Percentiles rank a stretch among this genome's conserved stretches.
Evolutionary conservation across 2,888 invertebrate genomes (phyloP).

Genomic region (Hirtodrosophila cameraria): DNA sequence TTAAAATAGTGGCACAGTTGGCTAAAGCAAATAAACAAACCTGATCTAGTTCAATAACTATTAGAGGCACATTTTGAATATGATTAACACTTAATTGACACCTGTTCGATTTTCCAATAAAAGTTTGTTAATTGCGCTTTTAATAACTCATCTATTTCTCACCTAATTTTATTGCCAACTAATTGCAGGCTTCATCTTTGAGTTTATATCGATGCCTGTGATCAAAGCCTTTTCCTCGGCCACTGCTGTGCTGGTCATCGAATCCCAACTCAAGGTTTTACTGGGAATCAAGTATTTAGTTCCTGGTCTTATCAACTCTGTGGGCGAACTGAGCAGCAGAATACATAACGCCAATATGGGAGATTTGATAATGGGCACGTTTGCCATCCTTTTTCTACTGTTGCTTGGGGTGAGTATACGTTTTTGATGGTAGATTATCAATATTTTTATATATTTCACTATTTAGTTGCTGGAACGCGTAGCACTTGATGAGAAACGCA

Average conservation of each 20-base stretch:
- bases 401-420: slow-evolving; percentile 86
- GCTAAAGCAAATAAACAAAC: slow-evolving; percentile 19
- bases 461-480: slow-evolving; percentile 87
- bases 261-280: slow-evolving; percentile 90
- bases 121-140: slow-evolving; percentile 11
- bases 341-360: slow-evolving; percentile 85
- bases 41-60: slow-evolving; percentile 31
- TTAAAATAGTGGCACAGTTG: neutral
- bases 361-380: slow-evolving; percentile 88
- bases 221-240: slow-evolving; percentile 95
- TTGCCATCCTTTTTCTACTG: slow-evolving; percentile 88
- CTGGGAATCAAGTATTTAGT: slow-evolving; percentile 90
- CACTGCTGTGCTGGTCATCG: slow-evolving; percentile 91
- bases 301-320: slow-evolving; percentile 88
- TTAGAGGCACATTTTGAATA: neutral
- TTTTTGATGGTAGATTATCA: neutral
- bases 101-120: neutral
- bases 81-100: slow-evolving; percentile 26
- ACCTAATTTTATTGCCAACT: slow-evolving; percentile 8
- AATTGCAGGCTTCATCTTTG: slow-evolving; percentile 90
- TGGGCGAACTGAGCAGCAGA: slow-evolving; percentile 85
- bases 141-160: slow-evolving; percentile 2
- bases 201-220: slow-evolving; percentile 93
- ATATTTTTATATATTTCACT: neutral
- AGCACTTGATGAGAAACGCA: slow-evolving; percentile 74